Conservation (phyloP, 2,113 vertebrate genomes). For the Scomber japonicus region DNA sequence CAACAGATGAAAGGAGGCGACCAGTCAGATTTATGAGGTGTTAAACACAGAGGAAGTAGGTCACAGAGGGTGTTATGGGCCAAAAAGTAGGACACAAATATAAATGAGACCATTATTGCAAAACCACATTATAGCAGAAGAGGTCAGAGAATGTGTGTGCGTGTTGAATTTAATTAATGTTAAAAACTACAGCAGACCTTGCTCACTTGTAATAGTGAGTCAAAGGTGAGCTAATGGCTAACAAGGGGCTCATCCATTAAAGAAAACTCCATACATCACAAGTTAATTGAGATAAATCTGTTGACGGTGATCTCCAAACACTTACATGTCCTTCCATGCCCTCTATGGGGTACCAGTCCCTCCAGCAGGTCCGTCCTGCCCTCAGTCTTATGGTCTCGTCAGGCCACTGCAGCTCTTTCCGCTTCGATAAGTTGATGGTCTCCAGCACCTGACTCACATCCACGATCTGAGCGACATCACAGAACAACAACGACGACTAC, state of each 20-base stretch:
- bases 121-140: constrained; percentile 8
- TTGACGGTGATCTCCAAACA: not conserved
- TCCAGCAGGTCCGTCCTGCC: constrained; percentile 97
- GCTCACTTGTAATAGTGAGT: not conserved
- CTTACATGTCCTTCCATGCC: constrained; percentile 99
- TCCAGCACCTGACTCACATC: constrained; percentile 95
- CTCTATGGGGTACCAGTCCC: constrained; percentile 98
- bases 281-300: not conserved
- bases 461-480: constrained; percentile 85
- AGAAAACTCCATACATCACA: not conserved
- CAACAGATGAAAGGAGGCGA: constrained; percentile 24
- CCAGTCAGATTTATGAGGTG: constrained; percentile 5
- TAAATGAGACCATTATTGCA: constrained; percentile 12
- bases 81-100: constrained; percentile 1
- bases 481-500: not conserved
- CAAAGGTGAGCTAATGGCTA: not conserved
- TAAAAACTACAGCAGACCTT: not conserved
- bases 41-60: constrained; percentile 31
- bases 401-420: constrained; percentile 98
- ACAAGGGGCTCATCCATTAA: too few relatives aligned
- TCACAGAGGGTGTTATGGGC: constrained; percentile 2
- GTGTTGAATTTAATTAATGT: not conserved
- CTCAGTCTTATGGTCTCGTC: constrained; percentile 94
- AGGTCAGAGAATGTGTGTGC: constrained; percentile 8
- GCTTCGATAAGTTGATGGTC: constrained; percentile 95